Evolutionary conservation across 53 echinoderm and acorn worm genomes (phyloP), one percentile per base, ranked within the genome.

Genomic region (Holothuria scabra): DNA sequence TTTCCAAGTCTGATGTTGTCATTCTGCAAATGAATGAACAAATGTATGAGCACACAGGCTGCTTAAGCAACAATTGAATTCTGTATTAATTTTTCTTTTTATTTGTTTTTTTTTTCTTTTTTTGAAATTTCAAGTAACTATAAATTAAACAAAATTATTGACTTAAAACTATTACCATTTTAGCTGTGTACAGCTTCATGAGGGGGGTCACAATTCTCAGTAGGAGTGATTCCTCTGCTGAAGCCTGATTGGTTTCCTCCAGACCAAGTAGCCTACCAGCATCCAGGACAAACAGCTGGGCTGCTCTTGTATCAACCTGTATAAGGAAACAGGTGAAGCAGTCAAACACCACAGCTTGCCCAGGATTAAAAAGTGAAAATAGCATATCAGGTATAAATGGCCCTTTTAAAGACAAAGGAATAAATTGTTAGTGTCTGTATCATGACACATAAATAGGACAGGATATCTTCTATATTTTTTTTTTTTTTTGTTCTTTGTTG

Each of bases 101-200:
- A n/a, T n/a, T n/a, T n/a, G n/a, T n/a, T 41, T 41, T 41, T 41
- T 8, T 10, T 6, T 4, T n/a, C n/a, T 44, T 44, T 7, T 44
- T 44, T 44, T 12, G 14, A 10, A 52, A 52, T 18, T n/a, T 52
- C 16, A 52, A 8, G 18, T n/a, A 52, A 52, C 16, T 52, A 0
- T 52, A 6, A 52, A 3, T 16, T 14, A 52, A 52, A 52, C 41
- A 4, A 41, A 41, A 41, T 41, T 41, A 52, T 2, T n/a, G n/a
- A 16, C 52, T 52, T 13, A 3, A 20, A 28, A 21, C 25, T 12
- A 35, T 52, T 10, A 93, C 93, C 90, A 90, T 90, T 90, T 93
- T 93, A 22, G 87, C 93, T 59, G 93, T 93, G 83, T 93, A 93
- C 16, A 93, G 74, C 66, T 93, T 93, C 34, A 85, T 57, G 14